Evolutionary conservation across 2,797 vertebrate species (phyloP).

Genomic region (Acropternis orthonyx): DNA sequence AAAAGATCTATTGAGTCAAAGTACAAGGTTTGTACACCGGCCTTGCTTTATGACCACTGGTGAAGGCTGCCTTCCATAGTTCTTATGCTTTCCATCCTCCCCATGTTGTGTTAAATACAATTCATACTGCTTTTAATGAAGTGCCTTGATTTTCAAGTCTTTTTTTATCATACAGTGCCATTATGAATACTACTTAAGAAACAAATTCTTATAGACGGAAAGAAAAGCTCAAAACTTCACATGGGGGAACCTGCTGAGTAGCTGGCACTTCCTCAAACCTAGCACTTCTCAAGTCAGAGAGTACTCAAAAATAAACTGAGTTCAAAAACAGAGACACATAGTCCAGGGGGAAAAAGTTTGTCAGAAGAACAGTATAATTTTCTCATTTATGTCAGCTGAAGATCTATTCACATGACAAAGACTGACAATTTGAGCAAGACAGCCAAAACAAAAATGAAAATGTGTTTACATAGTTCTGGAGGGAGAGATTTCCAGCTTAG

Average conservation of each 20-base stretch:
- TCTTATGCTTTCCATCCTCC: background rate
- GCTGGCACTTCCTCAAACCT: background rate
- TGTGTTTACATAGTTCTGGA: background rate
- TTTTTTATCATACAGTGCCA: background rate
- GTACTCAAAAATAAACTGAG: background rate
- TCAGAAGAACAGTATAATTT: background rate
- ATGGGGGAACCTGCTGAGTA: background rate
- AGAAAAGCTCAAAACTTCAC: background rate
- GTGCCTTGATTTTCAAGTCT: background rate
- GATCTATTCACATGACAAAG: background rate
- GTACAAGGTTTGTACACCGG: background rate
- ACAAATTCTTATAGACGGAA: background rate
- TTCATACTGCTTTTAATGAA: background rate
- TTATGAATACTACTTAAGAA: background rate
- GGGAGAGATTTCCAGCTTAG: background rate
- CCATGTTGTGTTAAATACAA: background rate
- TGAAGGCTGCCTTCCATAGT: background rate
- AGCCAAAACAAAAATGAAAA: background rate
- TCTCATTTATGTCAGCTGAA: background rate
- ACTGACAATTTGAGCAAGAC: background rate
- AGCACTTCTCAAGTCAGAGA: background rate
- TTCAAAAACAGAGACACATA: background rate
- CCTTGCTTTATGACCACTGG: background rate
- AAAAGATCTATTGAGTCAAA: background rate
- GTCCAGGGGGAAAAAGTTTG: background rate